Percentiles rank a stretch among this genome's conserved stretches.
These are phyloP conservation scores for Amblyopsis hoosieri DNA, from an alignment of 2,797 vertebrate genomes.

Conservation along the genomic window DNA sequence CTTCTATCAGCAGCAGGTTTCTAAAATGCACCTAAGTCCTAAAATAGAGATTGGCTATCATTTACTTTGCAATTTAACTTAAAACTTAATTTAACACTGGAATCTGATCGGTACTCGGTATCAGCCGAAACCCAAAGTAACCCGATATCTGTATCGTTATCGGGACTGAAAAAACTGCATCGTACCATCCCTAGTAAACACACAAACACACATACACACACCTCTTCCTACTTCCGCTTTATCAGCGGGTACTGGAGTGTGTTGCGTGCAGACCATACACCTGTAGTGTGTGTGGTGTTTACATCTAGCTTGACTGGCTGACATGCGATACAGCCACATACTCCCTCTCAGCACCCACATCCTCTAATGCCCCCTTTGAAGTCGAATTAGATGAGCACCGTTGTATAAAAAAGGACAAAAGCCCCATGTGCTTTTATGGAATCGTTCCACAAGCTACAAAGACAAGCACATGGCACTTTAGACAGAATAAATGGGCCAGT, in stretches of 20 bases:
- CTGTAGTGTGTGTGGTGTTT: slow-evolving; percentile 69
- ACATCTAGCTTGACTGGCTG: slow-evolving; percentile 55
- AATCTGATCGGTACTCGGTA: no score
- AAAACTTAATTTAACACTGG: no score
- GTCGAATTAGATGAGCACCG: slow-evolving; percentile 76
- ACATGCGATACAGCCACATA: slow-evolving; percentile 64
- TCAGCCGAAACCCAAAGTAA: no score
- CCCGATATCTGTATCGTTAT: no score
- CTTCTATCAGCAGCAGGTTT: no score
- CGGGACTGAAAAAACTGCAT: no score
- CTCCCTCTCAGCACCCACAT: slow-evolving; percentile 58
- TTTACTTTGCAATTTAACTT: no score
- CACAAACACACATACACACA: slow-evolving; percentile 8
- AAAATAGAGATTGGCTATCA: no score
- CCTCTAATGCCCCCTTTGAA: slow-evolving; percentile 75
- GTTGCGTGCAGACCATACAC: slow-evolving; percentile 65
- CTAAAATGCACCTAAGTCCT: no score
- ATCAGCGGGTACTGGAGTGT: slow-evolving; percentile 33
- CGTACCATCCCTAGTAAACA: no score
- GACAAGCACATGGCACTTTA: slow-evolving; percentile 68
- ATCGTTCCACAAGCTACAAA: slow-evolving; percentile 74
- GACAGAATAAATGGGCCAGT: slow-evolving; percentile 64
- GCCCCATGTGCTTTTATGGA: slow-evolving; percentile 65
- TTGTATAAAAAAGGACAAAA: slow-evolving; percentile 77
- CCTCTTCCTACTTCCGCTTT: slow-evolving; percentile 1